Base-by-base conservation (phyloP, 2,888 invertebrate species). In the Agriopis marginaria region DNA sequence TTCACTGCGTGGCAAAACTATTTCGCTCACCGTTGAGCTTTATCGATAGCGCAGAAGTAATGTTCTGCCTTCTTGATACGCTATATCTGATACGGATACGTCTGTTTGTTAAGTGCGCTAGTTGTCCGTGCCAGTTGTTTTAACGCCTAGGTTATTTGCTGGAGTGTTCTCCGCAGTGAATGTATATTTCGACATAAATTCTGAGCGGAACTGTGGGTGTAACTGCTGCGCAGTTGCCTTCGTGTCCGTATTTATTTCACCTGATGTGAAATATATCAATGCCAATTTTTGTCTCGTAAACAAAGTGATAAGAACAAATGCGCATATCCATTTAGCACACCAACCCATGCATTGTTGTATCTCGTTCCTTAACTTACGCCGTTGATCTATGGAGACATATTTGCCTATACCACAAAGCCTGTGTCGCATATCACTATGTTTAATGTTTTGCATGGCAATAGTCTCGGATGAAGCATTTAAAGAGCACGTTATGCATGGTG, bases 101-200 rank as follows among this genome's bases (percentile, higher is more conserved):
- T 92, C 93, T 92, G 93, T 92, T 93, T 92, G 93, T 92, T 92
- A 92, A 93, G 93, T 93, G 92, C 90, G 90, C 92, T 84, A 89
- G 91, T 90, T 90, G 91, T 92, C 88, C 85, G 88, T 85, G 89
- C 88, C 89, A 88, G 91, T 91, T 90, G 91, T 92, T 91, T 93
- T 93, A 94, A 93, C 93, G 91, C 93, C 92, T 90, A 85, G 91
- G 87, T 92, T 92, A 90, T 92, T 93, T 93, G 92, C 90, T 89
- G 86, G 85, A 90, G 88, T 90, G 89, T 92, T 90, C 88, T 89
- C 88, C 78, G 84, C 82, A 86, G 88, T 88, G 91, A 92, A 90
- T 90, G 92, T 89, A 87, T 86, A 90, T 93, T 92, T 89, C 92
- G 82, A 91, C 90, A 93, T 93, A 93, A 93, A 94, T 92, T 91